These are phyloP conservation scores for Spatula clypeata DNA, from an alignment of 2,797 vertebrate species.

Conservation along the genomic window DNA sequence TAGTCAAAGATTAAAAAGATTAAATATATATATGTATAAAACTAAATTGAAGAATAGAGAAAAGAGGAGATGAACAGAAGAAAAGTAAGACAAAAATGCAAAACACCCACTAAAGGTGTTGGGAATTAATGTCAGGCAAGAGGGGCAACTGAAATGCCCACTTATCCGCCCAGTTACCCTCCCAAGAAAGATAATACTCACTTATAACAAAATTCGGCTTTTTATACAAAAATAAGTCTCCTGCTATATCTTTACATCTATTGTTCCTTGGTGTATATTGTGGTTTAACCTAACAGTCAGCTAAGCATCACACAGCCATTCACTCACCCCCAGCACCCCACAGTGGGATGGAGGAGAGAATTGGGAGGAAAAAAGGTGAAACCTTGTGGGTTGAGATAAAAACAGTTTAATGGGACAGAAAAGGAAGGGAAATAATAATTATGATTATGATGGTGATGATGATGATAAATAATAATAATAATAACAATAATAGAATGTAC, in stretches of 20 bases:
- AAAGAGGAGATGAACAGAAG: not conserved
- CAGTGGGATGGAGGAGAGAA: too few species aligned
- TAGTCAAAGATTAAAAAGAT: not conserved
- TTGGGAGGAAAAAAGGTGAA: too few species aligned
- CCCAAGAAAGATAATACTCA: not conserved
- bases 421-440: too few species aligned
- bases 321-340: too few species aligned
- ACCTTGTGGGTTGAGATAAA: too few species aligned
- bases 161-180: fast-evolving
- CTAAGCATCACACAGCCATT: too few species aligned
- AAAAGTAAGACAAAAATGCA: not conserved
- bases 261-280: not conserved
- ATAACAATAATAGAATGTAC: too few species aligned
- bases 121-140: not conserved
- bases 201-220: not conserved
- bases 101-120: not conserved
- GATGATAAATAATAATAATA: too few species aligned
- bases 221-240: not conserved
- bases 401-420: too few species aligned
- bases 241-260: not conserved
- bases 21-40: not conserved
- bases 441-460: too few species aligned
- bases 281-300: too few species aligned
- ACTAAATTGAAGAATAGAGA: too few species aligned
- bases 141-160: not conserved